Evolutionary conservation across 1,140 invertebrate genomes (phyloP), one percentile per base, ranked within the genome.

Genomic region (Drosophila repleta): DNA sequence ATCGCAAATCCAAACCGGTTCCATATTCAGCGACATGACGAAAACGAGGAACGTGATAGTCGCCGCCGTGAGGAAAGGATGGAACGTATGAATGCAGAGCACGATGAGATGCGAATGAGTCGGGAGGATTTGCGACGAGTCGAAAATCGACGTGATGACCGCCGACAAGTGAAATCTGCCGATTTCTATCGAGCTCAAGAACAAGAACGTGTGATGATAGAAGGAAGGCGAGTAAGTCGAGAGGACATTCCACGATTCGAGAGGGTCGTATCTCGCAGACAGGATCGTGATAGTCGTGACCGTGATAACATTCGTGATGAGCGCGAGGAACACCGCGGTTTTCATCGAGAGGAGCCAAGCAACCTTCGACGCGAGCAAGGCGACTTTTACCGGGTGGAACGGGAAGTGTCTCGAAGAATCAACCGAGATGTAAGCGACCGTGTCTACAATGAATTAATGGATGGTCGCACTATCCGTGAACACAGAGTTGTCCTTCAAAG

Each of bases 241-340:
- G 66, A 65, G 8, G 39, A 46, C 17, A 26, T n/a, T n/a, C n/a
- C 49, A 4, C 53, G 60, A 10, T 17, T 26, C 26, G 26, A 29
- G 26, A 11, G 51, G 55, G 52, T 37, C 5, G 13, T 15, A 11
- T n/a, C 32, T 7, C 70, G 48, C n/a, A 51, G 53, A 21, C 32
- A 63, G 11, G 24, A 52, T 6, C 56, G 24, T 18, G 45, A 52
- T 29, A 43, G 20, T 35, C 60, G 32, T 51, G 46, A n/a, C 11
- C 46, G 20, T 45, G 0, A 45, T 20, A 8, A 6, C n/a, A 15
- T 24, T 24, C 21, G 21, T 4, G 21, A 24, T 3, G 4, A 4
- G 2, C 21, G 21, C 21, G 21, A 24, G 4, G 4, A 24, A 24
- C 21, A 24, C 2, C 2, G 2, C 21, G 21, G 4, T 24, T 24